Evolutionary conservation across 2,888 invertebrate genomes (phyloP).

Genomic region (Scaptomyza reducta): DNA sequence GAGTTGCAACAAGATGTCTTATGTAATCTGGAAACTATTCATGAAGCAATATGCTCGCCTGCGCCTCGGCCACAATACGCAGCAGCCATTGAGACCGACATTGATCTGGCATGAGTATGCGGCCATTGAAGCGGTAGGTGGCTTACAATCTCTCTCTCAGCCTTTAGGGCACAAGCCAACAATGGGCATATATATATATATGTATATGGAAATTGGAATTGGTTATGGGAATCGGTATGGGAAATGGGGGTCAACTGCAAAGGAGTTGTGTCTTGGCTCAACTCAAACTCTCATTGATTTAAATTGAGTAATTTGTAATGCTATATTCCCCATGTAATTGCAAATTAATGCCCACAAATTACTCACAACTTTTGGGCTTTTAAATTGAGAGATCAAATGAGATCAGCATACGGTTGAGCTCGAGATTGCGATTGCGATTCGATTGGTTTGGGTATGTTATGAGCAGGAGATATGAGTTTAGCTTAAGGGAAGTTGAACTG

Average conservation of each 20-base stretch:
- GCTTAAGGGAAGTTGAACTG: neutral
- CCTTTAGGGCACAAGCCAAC: slow-evolving; percentile 33
- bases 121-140: slow-evolving; percentile 62
- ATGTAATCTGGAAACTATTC: slow-evolving; percentile 83
- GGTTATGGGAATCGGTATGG: slow-evolving; percentile 11
- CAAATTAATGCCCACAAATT: slow-evolving; percentile 53
- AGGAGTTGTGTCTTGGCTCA: neutral
- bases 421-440: slow-evolving; percentile 11
- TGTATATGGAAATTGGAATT: slow-evolving; percentile 30
- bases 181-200: no score
- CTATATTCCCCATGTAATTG: slow-evolving; percentile 48
- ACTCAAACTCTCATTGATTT: slow-evolving; percentile 63
- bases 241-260: slow-evolving; percentile 50
- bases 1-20: slow-evolving; percentile 76
- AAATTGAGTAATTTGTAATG: slow-evolving; percentile 72
- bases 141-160: slow-evolving; percentile 1
- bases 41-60: slow-evolving; percentile 82
- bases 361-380: slow-evolving; percentile 42
- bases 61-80: slow-evolving; percentile 75
- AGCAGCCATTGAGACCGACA: slow-evolving; percentile 58
- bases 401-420: slow-evolving; percentile 21
- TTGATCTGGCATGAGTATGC: slow-evolving; percentile 75
- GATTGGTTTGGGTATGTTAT: no score
- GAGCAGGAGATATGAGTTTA: neutral
- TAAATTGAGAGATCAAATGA: slow-evolving; percentile 49